A percentile compares a stretch with the other conserved stretches of the same genome.
These are phyloP conservation scores for Capra hircus DNA, from an alignment of 2,113 vertebrate genomes.

Conservation along the genomic window DNA sequence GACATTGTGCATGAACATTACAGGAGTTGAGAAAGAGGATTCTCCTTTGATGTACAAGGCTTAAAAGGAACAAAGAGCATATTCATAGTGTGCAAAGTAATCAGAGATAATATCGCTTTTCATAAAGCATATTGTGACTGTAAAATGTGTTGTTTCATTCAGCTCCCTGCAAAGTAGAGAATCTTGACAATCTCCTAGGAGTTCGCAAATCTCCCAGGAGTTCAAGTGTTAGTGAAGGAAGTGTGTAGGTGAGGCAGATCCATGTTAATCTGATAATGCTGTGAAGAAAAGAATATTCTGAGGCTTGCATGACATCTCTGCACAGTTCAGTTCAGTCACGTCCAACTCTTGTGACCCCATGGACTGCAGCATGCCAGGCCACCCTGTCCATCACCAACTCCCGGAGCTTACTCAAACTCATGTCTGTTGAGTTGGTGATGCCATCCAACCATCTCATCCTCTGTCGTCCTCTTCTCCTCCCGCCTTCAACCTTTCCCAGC, in stretches of 20 bases:
- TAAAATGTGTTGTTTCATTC: conserved; percentile 32
- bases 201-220: conserved; percentile 2
- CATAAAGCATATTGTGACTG: neutral
- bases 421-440: accelerated
- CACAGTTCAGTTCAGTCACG: neutral
- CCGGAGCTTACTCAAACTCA: neutral
- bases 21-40: conserved; percentile 30
- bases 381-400: neutral
- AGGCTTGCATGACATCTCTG: neutral
- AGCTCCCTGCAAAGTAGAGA: neutral
- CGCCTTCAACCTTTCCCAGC: neutral
- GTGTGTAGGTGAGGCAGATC: neutral
- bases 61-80: neutral
- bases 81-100: conserved; percentile 37
- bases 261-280: neutral
- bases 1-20: neutral
- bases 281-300: neutral
- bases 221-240: neutral
- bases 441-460: neutral
- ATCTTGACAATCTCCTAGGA: conserved; percentile 13
- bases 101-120: conserved; percentile 13
- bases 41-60: neutral
- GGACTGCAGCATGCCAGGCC: neutral
- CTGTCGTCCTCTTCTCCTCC: neutral
- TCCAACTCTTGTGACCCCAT: neutral